Base-by-base conservation (phyloP, 1,140 invertebrate genomes). In the Cataglyphis hispanica region DNA sequence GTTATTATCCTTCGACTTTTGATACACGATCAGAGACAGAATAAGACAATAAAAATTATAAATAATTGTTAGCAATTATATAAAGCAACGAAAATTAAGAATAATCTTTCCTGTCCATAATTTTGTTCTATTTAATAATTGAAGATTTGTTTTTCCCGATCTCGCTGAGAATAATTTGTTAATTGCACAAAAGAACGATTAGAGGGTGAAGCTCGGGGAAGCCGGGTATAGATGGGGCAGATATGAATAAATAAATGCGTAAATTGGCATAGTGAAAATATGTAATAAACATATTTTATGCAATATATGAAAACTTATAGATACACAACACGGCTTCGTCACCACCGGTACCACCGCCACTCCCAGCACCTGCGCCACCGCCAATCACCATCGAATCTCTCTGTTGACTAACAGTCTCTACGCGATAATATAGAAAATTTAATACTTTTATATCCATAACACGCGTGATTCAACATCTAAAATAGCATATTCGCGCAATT, bases 251-350 rank as follows among this genome's bases (percentile, higher is more conserved):
- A 50, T 50, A 50, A 90, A 74, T 80, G 66, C 84, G 46, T 90
- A 50, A 50, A 75, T 87, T 80, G 72, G 58, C 86, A 87, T 90
- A 90, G 86, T 90, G 86, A 90, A 90, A 90, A 90, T 90, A 90
- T 84, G 77, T 88, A 90, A 90, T 76, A 90, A 90, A 90, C 89
- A 88, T 90, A 90, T 86, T 90, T 90, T 90, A 90, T 86, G 86
- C 86, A 69, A 90, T 88, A 76, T 90, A 90, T 77, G 86, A 90
- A 88, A 90, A 90, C 61, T 90, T 86, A 83, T 78, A 69, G 56
- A 89, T 83, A 86, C 88, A 87, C 56, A 89, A 83, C 83, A 83
- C 53, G 63, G 70, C 64, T 70, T 87, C 50, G 64, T 77, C 77
- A 69, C 34, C 31, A 83, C 16, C 50, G 7, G 11, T 60, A 78